These are phyloP conservation scores for Apotomis capreana DNA, from an alignment of 2,888 invertebrate genomes.

Conservation along the genomic window DNA sequence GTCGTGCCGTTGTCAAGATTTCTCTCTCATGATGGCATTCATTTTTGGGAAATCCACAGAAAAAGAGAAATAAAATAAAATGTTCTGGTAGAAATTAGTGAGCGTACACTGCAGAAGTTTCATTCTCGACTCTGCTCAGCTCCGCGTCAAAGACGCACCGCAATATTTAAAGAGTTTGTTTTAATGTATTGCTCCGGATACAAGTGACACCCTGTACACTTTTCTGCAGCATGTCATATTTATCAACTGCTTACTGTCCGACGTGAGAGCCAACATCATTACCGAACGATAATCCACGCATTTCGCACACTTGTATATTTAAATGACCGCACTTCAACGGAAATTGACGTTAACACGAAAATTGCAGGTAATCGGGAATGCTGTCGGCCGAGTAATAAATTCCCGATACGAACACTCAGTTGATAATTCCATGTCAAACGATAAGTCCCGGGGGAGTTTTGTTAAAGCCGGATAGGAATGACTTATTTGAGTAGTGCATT, in stretches of 20 bases:
- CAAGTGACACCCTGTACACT: too few species aligned
- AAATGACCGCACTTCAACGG: conserved; percentile 10
- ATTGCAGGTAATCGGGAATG: conserved; percentile 29
- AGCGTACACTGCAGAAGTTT: too few species aligned
- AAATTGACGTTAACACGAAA: conserved; percentile 25
- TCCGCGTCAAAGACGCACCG: too few species aligned
- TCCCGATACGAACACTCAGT: conserved; percentile 14
- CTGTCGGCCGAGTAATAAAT: conserved; percentile 17
- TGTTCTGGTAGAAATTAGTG: too few species aligned
- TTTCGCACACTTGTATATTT: conserved; percentile 13
- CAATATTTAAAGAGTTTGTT: too few species aligned
- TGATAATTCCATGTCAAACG: conserved; percentile 34
- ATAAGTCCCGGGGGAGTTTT: conserved; percentile 16
- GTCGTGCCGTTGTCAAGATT: too few species aligned
- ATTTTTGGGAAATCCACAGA: too few species aligned
- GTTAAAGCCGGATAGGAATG: background rate
- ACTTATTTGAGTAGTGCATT: background rate
- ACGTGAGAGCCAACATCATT: background rate
- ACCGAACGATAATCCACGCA: background rate
- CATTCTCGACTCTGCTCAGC: too few species aligned
- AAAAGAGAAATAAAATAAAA: too few species aligned
- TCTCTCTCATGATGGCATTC: too few species aligned
- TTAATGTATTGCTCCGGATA: too few species aligned
- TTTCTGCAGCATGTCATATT: background rate
- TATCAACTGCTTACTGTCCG: background rate